These are phyloP conservation scores for Zaprionus obscuricornis DNA, from an alignment of 2,888 invertebrate species.

Conservation along the genomic window DNA sequence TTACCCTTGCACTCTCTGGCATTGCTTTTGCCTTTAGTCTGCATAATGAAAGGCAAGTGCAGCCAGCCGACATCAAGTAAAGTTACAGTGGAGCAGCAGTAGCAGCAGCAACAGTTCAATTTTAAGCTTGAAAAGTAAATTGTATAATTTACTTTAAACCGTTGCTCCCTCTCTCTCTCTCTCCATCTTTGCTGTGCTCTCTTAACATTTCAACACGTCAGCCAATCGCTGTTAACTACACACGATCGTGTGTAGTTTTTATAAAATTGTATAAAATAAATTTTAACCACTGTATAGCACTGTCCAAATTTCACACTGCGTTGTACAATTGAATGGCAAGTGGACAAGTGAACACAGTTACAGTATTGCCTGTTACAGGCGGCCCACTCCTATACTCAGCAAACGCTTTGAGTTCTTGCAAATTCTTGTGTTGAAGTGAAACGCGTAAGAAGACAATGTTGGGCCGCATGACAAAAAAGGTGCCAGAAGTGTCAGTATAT, in stretches of 20 bases:
- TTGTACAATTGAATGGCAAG: slow-evolving; percentile 54
- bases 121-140: no score
- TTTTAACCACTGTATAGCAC: slow-evolving; percentile 42
- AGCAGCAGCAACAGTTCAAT: no score
- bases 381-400: slow-evolving; percentile 15
- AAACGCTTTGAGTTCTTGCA: no score
- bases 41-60: slow-evolving; percentile 63
- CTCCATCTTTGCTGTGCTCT: no score
- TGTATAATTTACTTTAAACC: no score
- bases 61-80: slow-evolving; percentile 24
- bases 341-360: slow-evolving; percentile 47
- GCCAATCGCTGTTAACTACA: no score
- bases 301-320: slow-evolving; percentile 27
- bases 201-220: no score
- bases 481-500: slow-evolving; percentile 33
- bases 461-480: slow-evolving; percentile 7
- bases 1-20: no score
- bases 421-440: no score
- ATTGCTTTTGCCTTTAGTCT: slow-evolving; percentile 34
- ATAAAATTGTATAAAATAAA: no score
- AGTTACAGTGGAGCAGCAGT: slow-evolving; percentile 41
- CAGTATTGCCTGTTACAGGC: slow-evolving; percentile 25
- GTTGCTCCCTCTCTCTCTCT: no score
- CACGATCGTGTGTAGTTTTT: no score
- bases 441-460: slow-evolving; percentile 7